phyloP scores from a whole-genome alignment of 2,888 invertebrate genomes.

The Drosophila testacea region DNA sequence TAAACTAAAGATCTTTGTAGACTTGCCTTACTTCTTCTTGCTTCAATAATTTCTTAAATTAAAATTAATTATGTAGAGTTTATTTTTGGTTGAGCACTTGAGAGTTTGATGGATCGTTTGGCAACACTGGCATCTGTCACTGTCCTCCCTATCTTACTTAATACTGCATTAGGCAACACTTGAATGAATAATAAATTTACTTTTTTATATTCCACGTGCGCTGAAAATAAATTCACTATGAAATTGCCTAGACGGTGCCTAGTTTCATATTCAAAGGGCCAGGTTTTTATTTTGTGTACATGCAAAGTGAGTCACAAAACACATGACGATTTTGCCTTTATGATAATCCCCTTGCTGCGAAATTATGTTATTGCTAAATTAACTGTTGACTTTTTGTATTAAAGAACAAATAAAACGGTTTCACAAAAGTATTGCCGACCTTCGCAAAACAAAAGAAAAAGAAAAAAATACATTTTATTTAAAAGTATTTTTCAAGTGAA shows the following conservation, averaged over 20 bases:
- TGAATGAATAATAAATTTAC: slow-evolving; percentile 26
- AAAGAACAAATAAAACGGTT: slow-evolving; percentile 59
- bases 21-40: background rate
- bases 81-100: slow-evolving; percentile 1
- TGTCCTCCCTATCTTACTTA: background rate
- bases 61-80: slow-evolving; percentile 4
- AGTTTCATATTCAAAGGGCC: slow-evolving; percentile 34
- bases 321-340: slow-evolving; percentile 10
- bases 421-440: slow-evolving; percentile 55
- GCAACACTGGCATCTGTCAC: slow-evolving; percentile 9
- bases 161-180: slow-evolving; percentile 1
- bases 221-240: slow-evolving; percentile 23
- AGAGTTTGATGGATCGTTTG: slow-evolving; percentile 8
- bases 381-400: slow-evolving; percentile 49
- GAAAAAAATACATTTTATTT: slow-evolving; percentile 1
- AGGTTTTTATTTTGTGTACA: slow-evolving; percentile 9
- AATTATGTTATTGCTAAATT: slow-evolving; percentile 34
- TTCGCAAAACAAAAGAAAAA: slow-evolving; percentile 47
- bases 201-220: slow-evolving; percentile 15
- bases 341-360: slow-evolving; percentile 31
- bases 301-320: slow-evolving; percentile 32
- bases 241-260: slow-evolving; percentile 26
- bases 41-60: background rate
- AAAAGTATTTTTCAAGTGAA: slow-evolving; percentile 53
- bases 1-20: no score